Evolutionary conservation across 2,888 invertebrate genomes (phyloP), one percentile per base, ranked within the genome.

Genomic region (Phasia obesa): DNA sequence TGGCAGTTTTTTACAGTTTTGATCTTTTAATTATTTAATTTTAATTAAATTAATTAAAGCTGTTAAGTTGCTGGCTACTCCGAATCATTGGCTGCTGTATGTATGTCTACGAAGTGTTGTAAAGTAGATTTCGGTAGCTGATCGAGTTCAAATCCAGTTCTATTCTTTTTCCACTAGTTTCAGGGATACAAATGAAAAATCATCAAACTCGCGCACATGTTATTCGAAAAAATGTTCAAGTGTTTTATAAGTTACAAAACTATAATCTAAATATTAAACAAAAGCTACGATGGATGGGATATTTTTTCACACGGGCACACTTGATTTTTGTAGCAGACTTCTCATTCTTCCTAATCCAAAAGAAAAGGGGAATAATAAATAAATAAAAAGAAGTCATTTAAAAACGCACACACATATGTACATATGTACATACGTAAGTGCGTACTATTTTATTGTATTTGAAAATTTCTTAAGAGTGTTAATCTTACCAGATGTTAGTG

Each of bases 401-500:
- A 31, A 49, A 47, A 47, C 7, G 9, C n/a, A n/a, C n/a, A n/a
- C n/a, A n/a, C n/a, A n/a, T 49, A 38, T 53, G 11, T 47, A 17
- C 2, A 35, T 35, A 1, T 11, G 11, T 47, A 7, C 17, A 7
- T 57, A 23, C 44, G 17, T 47, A 15, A 27, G 59, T 67, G 51
- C 57, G 13, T 15, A 23, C 38, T 64, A 47, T 60, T 60, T 65
- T 64, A 27, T 55, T 62, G 69, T 65, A 57, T 55, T 51, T 25
- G 19, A 70, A 42, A 27, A 67, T 53, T 74, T 86, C 87, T 86
- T 86, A 86, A 86, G 88, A 88, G 90, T n/a, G n/a, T 90, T 89
- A 90, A 90, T 90, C 89, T 88, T 87, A 86, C 89, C 90, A 89
- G 90, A 89, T 90, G 90, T 90, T 89, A 88, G 88, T 90, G 89